Evolutionary conservation across 2,888 invertebrate genomes (phyloP), one percentile per base, ranked within the genome.

Genomic region (Dasypolia templi): DNA sequence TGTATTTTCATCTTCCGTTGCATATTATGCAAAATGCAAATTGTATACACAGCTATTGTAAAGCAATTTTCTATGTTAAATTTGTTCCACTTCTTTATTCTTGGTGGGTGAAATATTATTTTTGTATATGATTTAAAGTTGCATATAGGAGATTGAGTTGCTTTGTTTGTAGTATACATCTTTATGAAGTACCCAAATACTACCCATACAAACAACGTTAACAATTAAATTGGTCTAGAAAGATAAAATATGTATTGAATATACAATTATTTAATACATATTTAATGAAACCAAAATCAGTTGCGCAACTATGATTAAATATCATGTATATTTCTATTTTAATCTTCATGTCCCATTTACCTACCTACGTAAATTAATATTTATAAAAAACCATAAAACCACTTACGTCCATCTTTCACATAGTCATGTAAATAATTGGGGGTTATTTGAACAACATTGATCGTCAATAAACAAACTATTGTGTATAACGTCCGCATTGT

Each of bases 351-450:
- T 35, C 35, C 39, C 9, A 39, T 39, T 39, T 39, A 39, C 39
- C 39, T 39, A 39, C 39, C 7, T 39, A 39, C 0, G 39, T 39
- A 39, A 9, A 9, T 39, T 35, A 35, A 39, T 39, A 9, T 9
- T 1, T 39, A 39, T 7, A 53, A 32, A 56, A 56, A 32, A 17
- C 4, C 19, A 46, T 46, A 55, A 46, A 46, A 46, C 0, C 0
- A 95, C 96, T 93, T 88, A 96, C 96, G 95, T 80, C 95, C 96
- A 88, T 94, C 92, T 85, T 91, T 94, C 2, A 95, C 93, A 84
- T 96, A 95, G 83, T 96, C 92, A 70, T 95, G 93, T 26, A 42
- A 0, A 72, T 26, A 19, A 49, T 4, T 12, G 0, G 1, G 6
- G n/a, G 65, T 61, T 75, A 73, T 56, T n/a, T 67, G 76, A 58